phyloP scores from a whole-genome alignment of 2,888 invertebrate genomes.

The Oscheius myriophilus region DNA sequence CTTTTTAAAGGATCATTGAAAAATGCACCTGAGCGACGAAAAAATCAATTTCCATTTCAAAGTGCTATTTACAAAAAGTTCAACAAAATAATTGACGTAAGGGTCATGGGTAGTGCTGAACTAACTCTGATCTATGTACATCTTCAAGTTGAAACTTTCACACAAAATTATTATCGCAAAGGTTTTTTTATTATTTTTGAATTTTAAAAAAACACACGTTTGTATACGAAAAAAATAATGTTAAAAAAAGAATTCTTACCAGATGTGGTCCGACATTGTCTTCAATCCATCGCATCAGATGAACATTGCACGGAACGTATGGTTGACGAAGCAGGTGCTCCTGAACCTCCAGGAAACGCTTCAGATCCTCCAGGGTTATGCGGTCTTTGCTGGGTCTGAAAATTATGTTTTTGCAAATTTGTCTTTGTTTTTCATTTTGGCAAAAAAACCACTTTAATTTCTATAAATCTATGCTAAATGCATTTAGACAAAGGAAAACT shows the following conservation, averaged over 20 bases:
- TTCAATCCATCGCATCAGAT: conserved; percentile 70
- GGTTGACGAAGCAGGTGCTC: conserved; percentile 67
- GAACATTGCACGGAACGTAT: conserved; percentile 70
- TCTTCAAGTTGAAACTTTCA: too few relatives aligned
- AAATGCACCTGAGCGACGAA: too few relatives aligned
- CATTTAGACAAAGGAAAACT: not conserved
- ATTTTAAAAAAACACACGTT: too few relatives aligned
- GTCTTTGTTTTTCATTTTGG: not conserved
- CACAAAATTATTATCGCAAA: too few relatives aligned
- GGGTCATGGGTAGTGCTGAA: too few relatives aligned
- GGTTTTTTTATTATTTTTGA: too few relatives aligned
- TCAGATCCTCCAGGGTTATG: conserved; percentile 70
- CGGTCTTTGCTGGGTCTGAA: conserved; percentile 67
- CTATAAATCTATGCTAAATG: not conserved
- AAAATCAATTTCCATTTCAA: too few relatives aligned
- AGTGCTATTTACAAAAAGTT: too few relatives aligned
- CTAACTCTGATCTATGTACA: too few relatives aligned
- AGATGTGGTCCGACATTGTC: conserved; percentile 61
- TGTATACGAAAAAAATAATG: too few relatives aligned
- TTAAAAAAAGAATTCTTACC: conserved; percentile 37
- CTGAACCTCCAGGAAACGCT: conserved; percentile 70
- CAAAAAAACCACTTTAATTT: not conserved
- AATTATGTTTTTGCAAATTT: not conserved
- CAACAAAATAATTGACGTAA: too few relatives aligned
- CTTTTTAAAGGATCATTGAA: too few relatives aligned